Percentiles rank a stretch among this genome's conserved stretches.
Evolutionary conservation across 2,113 vertebrate species (phyloP).

Genomic region (Tinamus guttatus): DNA sequence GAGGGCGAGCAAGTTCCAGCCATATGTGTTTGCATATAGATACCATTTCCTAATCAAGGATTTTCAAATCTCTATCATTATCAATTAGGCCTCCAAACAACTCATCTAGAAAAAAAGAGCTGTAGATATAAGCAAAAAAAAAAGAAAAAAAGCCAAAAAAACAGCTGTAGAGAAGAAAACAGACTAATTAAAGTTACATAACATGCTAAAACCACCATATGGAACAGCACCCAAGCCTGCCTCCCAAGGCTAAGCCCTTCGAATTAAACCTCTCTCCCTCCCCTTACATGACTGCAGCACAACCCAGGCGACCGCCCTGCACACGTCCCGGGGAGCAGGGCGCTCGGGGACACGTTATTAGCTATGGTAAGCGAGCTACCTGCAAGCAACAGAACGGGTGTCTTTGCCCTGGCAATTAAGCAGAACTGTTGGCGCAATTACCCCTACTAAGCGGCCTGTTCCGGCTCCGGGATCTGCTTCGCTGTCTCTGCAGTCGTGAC

Average conservation of each 20-base stretch:
- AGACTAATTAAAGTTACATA: background rate
- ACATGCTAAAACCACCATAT: background rate
- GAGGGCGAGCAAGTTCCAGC: background rate
- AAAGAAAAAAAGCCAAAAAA: background rate
- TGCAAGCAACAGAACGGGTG: background rate
- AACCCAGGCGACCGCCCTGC: background rate
- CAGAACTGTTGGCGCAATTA: conserved; percentile 72
- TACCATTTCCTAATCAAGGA: background rate
- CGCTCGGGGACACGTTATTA: background rate
- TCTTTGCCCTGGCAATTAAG: background rate
- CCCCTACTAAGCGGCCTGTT: conserved; percentile 88
- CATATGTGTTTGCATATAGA: background rate
- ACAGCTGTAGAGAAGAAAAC: fast-evolving
- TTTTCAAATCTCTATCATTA: background rate
- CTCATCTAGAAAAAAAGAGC: background rate
- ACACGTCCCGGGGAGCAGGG: background rate
- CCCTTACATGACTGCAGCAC: background rate
- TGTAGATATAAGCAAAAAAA: background rate
- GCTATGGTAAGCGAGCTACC: background rate
- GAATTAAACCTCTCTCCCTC: background rate
- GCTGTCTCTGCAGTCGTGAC: conserved; percentile 93
- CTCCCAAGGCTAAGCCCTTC: background rate
- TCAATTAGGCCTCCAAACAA: background rate
- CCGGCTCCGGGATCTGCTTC: conserved; percentile 94
- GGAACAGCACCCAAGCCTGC: background rate